These are phyloP conservation scores for Protosalanx chinensis DNA, from an alignment of 2,797 vertebrate genomes.

Conservation along the genomic window DNA sequence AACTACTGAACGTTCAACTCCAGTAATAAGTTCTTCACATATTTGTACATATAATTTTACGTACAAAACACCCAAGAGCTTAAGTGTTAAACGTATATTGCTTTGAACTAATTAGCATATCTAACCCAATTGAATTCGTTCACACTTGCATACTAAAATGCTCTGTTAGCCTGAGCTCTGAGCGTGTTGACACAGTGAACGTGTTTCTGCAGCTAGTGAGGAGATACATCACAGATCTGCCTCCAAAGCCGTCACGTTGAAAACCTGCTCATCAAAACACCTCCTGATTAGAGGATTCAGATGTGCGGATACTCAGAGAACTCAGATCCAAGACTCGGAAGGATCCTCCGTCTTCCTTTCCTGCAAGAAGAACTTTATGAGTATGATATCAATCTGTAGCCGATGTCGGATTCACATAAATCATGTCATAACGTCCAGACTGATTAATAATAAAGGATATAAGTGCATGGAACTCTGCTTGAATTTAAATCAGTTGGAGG, in stretches of 20 bases:
- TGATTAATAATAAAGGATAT: neutral
- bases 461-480: too few species aligned
- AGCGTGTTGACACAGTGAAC: neutral
- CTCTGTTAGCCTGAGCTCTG: neutral
- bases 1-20: too few species aligned
- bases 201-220: neutral
- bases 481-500: too few species aligned
- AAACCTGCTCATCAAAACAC: neutral
- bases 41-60: too few species aligned
- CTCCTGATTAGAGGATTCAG: neutral
- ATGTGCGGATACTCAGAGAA: neutral
- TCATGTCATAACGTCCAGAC: neutral
- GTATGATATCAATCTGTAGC: slow-evolving; percentile 1
- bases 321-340: neutral
- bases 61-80: neutral
- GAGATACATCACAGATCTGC: neutral
- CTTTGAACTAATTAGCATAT: neutral
- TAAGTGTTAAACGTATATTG: neutral
- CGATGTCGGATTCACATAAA: neutral
- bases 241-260: neutral
- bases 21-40: too few species aligned
- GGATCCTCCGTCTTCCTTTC: neutral
- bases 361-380: neutral
- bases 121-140: neutral
- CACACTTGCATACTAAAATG: neutral